phyloP scores from a whole-genome alignment of 2,797 vertebrate genomes.

The Heteromormyrus szaboi region DNA sequence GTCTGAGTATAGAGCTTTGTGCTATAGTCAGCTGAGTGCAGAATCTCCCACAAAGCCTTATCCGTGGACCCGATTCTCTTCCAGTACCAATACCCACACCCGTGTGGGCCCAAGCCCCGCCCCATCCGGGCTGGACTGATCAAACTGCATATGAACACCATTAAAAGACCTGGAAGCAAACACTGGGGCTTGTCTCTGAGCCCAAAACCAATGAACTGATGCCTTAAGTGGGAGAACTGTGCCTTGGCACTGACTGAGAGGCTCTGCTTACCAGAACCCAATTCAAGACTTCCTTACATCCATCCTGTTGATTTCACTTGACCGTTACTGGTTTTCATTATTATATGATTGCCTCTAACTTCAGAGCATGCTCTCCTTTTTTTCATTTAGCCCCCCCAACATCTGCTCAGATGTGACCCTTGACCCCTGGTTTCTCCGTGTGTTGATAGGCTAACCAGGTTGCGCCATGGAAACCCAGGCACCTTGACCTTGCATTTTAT shows the following conservation, averaged over 20 bases:
- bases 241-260: constrained; percentile 6
- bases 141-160: not conserved
- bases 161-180: not conserved
- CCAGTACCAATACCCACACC: not conserved
- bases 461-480: not conserved
- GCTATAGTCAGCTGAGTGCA: not conserved
- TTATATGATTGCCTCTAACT: not conserved
- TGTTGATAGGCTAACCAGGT: constrained; percentile 15
- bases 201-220: not conserved
- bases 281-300: not conserved
- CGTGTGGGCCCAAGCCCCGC: not conserved
- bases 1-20: not conserved
- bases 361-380: not conserved
- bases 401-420: constrained; percentile 38
- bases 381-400: constrained; percentile 25
- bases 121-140: not conserved
- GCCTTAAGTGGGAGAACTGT: not conserved
- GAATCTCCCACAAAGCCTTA: not conserved
- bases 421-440: constrained; percentile 23
- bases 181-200: not conserved
- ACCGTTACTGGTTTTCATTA: constrained; percentile 1
- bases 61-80: not conserved
- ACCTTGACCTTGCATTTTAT: not conserved
- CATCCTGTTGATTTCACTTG: not conserved
- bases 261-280: not conserved